Base-by-base conservation (phyloP, 35 echinoderm and acorn worm species). In the Diadema setosum region DNA sequence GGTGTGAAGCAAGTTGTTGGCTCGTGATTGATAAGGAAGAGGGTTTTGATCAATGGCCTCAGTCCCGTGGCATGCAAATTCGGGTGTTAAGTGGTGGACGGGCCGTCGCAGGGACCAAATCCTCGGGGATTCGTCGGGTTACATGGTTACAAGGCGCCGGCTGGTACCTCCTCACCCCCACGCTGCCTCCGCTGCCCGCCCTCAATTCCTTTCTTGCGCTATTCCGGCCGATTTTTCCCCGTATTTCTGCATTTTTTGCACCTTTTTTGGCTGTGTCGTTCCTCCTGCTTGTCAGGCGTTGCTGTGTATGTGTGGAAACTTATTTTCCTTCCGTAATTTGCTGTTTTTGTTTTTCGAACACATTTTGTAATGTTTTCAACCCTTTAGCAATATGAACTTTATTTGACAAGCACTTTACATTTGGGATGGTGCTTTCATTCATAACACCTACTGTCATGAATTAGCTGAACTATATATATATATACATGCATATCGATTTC, bases 11-110 rank as follows among this genome's bases (percentile, higher is more conserved):
- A n/a, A 67, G 63, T 67, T 67, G 63, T 67, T 67, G 63, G 37
- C 30, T 33, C 30, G 63, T 67, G 63, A 67, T 67, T 67, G 63
- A 67, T 67, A 67, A 67, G 27, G 63, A 67, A n/a, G 63, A n/a
- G 63, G 27, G 63, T 67, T 67, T 67, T 67, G 63, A 67, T 67
- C 63, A 67, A 67, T 67, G 63, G 63, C 37, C 63, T 67, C 37
- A 34, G n/a, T n/a, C 37, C 30, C 27, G 63, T 67, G 30, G 63
- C 16, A 67, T 67, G 63, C 63, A 67, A 67, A 67, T 67, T 67
- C 37, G 17, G 63, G 63, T 67, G 63, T 67, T 67, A 67, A 67
- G 63, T 67, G 63, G 63, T 67, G 63, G 63, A 67, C 3, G 63
- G 63, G 63, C 37, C 37, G 63, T 34, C 63, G 17, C 21, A 34